Conservation (phyloP, 2,113 vertebrate species). For the Piprites chloris region DNA sequence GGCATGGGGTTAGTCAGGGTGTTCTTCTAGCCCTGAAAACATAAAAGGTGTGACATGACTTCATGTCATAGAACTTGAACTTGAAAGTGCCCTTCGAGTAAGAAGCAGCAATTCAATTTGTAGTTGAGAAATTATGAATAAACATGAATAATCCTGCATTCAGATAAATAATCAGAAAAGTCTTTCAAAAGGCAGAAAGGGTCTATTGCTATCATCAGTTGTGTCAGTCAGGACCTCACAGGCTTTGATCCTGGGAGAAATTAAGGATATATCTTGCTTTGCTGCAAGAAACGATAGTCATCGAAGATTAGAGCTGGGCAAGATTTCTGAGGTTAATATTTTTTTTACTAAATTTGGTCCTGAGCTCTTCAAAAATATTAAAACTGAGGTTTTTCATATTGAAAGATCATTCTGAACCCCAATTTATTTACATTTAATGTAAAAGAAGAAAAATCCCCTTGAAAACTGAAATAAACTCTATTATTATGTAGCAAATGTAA, state of each 20-base stretch:
- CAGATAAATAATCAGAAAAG: background rate
- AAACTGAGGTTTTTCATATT: background rate
- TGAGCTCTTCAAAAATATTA: background rate
- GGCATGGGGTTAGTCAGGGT: background rate
- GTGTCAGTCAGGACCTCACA: background rate
- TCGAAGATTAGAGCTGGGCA: background rate
- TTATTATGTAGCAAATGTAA: background rate
- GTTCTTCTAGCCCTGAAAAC: background rate
- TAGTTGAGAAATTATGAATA: background rate
- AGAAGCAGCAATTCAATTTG: background rate
- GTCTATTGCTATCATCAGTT: background rate
- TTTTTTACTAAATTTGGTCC: background rate
- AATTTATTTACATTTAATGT: background rate
- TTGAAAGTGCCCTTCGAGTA: background rate
- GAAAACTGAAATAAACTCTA: background rate
- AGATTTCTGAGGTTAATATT: background rate
- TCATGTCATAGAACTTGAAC: background rate
- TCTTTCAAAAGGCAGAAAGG: background rate
- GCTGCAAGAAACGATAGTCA: background rate
- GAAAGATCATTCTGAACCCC: background rate
- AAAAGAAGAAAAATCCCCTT: background rate
- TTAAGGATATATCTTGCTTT: background rate
- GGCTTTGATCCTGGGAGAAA: background rate
- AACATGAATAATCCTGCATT: background rate
- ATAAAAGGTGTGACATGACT: background rate